These are phyloP conservation scores for Actinia equina DNA, from an alignment of 64 coral and sea anemone genomes.

Conservation along the genomic window DNA sequence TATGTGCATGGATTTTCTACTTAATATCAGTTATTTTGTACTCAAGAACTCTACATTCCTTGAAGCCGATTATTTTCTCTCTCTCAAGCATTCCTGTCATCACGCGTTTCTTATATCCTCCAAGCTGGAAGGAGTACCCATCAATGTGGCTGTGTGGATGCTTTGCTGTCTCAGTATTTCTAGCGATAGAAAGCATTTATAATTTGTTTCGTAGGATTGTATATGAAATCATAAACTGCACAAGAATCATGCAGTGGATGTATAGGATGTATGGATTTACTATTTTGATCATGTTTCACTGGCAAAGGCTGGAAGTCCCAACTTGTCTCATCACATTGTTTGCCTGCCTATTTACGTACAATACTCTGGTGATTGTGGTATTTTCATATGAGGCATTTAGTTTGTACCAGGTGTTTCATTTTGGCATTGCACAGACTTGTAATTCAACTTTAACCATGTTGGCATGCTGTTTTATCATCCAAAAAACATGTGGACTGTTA, in stretches of 20 bases:
- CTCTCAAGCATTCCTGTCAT: constrained; percentile 49
- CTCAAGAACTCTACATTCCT: constrained; percentile 51
- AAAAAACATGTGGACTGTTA: constrained; percentile 59
- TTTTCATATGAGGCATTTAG: constrained; percentile 54
- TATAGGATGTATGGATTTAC: constrained; percentile 89
- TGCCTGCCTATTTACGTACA: constrained; percentile 46
- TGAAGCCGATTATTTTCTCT: constrained; percentile 81
- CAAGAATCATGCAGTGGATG: constrained; percentile 76
- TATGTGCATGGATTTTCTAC: constrained; percentile 81
- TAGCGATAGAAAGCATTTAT: constrained; percentile 47
- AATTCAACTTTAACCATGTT: constrained; percentile 76
- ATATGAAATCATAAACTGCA: constrained; percentile 47
- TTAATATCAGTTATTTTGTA: constrained; percentile 68
- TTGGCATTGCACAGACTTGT: constrained; percentile 76
- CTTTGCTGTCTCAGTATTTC: constrained; percentile 61
- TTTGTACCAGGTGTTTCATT: constrained; percentile 60
- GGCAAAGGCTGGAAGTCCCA: constrained; percentile 75
- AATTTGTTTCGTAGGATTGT: constrained; percentile 43
- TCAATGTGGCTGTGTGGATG: constrained; percentile 76
- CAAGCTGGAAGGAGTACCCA: constrained; percentile 53
- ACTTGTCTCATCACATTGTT: constrained; percentile 67
- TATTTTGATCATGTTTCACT: constrained; percentile 78
- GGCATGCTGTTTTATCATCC: constrained; percentile 86
- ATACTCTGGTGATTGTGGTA: constrained; percentile 53
- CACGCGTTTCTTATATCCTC: constrained; percentile 34